phyloP scores from a whole-genome alignment of 2,113 vertebrate genomes.

The Promerops cafer region DNA sequence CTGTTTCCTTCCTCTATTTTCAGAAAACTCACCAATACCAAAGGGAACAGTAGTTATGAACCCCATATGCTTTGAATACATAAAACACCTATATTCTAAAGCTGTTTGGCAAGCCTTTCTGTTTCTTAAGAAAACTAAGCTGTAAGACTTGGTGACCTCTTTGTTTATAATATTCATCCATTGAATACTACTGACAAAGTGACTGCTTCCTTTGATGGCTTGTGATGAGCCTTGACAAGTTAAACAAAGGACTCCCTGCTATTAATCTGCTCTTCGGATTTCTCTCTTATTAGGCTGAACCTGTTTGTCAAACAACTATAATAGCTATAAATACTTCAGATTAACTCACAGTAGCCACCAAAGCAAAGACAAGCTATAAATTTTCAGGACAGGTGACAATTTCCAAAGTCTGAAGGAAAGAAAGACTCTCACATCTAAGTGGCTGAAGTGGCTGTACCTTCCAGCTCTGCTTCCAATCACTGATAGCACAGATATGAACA shows the following conservation, averaged over 20 bases:
- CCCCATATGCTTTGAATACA: neutral
- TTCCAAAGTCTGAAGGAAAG: neutral
- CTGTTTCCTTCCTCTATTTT: neutral
- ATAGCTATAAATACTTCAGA: constrained; percentile 9
- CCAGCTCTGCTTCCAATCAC: neutral
- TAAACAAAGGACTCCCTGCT: constrained; percentile 16
- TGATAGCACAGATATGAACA: neutral
- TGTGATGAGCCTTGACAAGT: constrained; percentile 20
- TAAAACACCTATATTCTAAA: neutral
- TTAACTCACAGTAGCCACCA: constrained; percentile 4
- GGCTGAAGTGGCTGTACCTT: neutral
- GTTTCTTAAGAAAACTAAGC: neutral
- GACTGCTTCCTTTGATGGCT: neutral
- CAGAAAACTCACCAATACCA: neutral
- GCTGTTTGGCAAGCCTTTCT: neutral
- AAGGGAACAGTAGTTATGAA: neutral
- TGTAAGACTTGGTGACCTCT: neutral
- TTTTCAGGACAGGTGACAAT: constrained; percentile 3
- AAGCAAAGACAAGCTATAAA: neutral
- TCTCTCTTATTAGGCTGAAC: neutral
- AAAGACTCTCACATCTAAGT: neutral
- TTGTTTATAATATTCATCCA: constrained; percentile 12
- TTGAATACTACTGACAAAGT: neutral
- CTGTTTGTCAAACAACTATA: neutral
- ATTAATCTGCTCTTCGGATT: constrained; percentile 4